Conservation (phyloP, 1,140 invertebrate species). For the Bombus difficillimus region DNA sequence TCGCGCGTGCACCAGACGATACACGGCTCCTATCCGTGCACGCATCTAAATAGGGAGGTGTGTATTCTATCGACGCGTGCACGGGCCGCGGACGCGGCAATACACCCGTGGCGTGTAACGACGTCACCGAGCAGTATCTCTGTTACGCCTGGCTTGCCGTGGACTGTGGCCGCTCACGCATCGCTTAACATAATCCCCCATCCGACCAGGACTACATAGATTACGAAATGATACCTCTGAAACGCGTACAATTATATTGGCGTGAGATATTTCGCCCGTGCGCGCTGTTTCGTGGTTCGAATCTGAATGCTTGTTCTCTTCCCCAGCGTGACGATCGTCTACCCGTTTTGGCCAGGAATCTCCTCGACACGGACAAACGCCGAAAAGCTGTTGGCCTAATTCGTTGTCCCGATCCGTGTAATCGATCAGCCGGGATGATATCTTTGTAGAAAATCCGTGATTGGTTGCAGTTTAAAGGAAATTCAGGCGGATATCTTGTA, state of each 20-base stretch:
- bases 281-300: constrained; percentile 36
- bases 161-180: constrained; percentile 80
- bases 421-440: neutral
- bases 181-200: constrained; percentile 80
- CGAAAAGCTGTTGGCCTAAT: constrained; percentile 7
- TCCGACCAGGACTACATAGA: constrained; percentile 72
- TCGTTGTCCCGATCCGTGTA: neutral
- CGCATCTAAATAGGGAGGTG: constrained; percentile 44
- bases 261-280: constrained; percentile 55
- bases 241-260: constrained; percentile 67
- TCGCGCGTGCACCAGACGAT: neutral
- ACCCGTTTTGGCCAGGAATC: neutral
- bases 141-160: constrained; percentile 77
- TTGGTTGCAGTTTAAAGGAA: fast-evolving
- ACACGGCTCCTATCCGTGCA: constrained; percentile 3
- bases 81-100: constrained; percentile 41
- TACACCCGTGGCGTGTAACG: constrained; percentile 68
- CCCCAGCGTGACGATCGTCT: neutral
- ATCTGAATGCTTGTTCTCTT: constrained; percentile 9
- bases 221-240: constrained; percentile 74
- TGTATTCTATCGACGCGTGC: constrained; percentile 47
- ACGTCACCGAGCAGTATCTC: constrained; percentile 79
- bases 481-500: neutral
- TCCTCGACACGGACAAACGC: constrained; percentile 21
- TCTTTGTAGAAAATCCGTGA: too few species aligned